phyloP scores from a whole-genome alignment of 2,797 vertebrate species.

The Manis pentadactyla region DNA sequence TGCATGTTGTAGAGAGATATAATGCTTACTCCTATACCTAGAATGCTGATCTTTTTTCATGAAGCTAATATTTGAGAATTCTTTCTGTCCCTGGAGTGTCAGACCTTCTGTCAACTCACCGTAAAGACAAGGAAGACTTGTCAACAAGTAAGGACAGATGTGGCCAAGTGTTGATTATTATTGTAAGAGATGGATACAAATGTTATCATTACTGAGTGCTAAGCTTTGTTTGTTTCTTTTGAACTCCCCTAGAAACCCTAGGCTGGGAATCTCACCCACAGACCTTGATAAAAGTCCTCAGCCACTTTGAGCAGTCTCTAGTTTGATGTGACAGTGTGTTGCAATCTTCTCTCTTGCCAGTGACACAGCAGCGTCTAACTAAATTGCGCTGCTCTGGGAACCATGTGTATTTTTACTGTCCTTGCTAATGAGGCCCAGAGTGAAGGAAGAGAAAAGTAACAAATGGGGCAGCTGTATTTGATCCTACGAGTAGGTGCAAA shows the following conservation, averaged over 20 bases:
- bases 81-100: conserved; percentile 1
- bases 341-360: neutral
- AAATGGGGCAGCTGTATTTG: neutral
- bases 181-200: conserved; percentile 33
- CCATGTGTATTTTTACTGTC: neutral
- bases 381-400: neutral
- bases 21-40: neutral
- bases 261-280: conserved; percentile 4
- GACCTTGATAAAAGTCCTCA: neutral
- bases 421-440: neutral
- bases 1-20: neutral
- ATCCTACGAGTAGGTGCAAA: neutral
- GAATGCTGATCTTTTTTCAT: neutral
- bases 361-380: neutral
- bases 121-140: conserved; percentile 21
- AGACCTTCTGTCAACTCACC: neutral
- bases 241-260: neutral
- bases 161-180: conserved; percentile 5
- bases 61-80: neutral
- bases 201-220: neutral
- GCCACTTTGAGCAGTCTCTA: neutral
- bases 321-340: neutral
- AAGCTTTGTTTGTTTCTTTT: conserved; percentile 46
- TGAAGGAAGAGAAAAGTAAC: neutral
- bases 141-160: conserved; percentile 55